A percentile compares a stretch with the other conserved stretches of the same genome.
phyloP scores from a whole-genome alignment of 2,797 vertebrate genomes.

The Carapus acus region DNA sequence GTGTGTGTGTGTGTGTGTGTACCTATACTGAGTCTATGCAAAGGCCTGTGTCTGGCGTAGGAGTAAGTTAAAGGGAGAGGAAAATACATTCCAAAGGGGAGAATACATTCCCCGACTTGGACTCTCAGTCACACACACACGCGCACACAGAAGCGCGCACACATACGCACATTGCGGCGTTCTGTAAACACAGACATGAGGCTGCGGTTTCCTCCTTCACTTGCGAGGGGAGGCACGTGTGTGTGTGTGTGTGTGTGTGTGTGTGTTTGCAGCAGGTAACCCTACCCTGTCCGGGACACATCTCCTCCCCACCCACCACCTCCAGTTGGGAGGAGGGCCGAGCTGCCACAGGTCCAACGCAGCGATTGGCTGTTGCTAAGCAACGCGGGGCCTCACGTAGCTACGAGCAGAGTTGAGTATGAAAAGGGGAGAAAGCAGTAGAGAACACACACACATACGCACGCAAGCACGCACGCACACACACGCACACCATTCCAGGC shows the following conservation, averaged over 20 bases:
- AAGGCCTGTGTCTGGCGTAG: conserved; percentile 17
- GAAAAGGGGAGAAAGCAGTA: conserved; percentile 5
- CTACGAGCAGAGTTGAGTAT: conserved; percentile 20
- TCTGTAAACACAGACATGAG: too few species aligned
- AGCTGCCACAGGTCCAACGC: not conserved
- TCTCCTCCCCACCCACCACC: conserved; percentile 7
- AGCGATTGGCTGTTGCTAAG: conserved; percentile 34
- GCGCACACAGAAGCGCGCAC: not conserved
- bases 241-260: not conserved
- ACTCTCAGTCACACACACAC: too few species aligned
- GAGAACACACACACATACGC: too few species aligned
- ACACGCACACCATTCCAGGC: too few species aligned
- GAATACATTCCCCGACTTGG: conserved; percentile 16
- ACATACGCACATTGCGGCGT: too few species aligned
- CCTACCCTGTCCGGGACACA: conserved; percentile 16
- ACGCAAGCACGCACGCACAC: too few species aligned
- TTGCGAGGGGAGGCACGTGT: conserved; percentile 7
- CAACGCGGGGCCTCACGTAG: conserved; percentile 14
- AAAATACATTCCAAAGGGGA: conserved; percentile 20
- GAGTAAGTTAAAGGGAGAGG: conserved; percentile 6
- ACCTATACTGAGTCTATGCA: not conserved
- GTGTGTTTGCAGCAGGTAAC: conserved; percentile 27
- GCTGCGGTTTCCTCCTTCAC: conserved; percentile 7
- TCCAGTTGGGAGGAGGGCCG: conserved; percentile 5
- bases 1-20: conserved; percentile 2